These are phyloP conservation scores for Hyalella azteca DNA, from an alignment of 2,888 invertebrate species.

Conservation along the genomic window DNA sequence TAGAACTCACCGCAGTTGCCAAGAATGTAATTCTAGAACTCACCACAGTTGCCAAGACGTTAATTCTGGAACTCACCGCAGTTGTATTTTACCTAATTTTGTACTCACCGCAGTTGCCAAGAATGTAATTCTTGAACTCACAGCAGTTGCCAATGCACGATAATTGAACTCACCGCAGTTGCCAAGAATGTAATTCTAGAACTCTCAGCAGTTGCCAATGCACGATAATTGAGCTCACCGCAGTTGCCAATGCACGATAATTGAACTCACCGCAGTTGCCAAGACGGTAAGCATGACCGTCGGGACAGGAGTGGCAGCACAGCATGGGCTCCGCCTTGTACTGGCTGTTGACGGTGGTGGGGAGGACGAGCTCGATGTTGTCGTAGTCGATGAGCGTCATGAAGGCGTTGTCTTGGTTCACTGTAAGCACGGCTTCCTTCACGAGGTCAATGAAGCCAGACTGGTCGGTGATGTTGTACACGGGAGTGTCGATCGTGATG, in stretches of 20 bases:
- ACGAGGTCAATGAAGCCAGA: conserved; percentile 58
- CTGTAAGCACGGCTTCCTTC: conserved; percentile 58
- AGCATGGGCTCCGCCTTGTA: conserved; percentile 58
- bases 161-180: not conserved
- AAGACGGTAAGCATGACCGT: conserved; percentile 58
- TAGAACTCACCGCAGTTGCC: not conserved
- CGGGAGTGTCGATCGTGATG: conserved; percentile 59
- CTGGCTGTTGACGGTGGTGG: conserved; percentile 39
- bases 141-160: not conserved
- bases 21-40: not conserved
- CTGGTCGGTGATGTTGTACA: conserved; percentile 59
- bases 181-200: not conserved
- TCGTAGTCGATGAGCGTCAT: conserved; percentile 59
- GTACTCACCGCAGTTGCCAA: conserved; percentile 10
- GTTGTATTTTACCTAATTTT: too few relatives aligned
- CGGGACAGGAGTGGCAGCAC: conserved; percentile 59
- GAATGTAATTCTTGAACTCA: not conserved
- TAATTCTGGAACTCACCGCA: too few relatives aligned
- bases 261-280: conserved; percentile 58
- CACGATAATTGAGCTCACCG: conserved; percentile 47
- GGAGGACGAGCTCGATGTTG: conserved; percentile 59
- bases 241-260: conserved; percentile 58
- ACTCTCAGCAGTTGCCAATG: not conserved
- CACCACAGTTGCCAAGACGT: not conserved
- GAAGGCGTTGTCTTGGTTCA: conserved; percentile 59